A percentile compares a stretch with the other conserved stretches of the same genome.
Evolutionary conservation across 1,140 invertebrate genomes (phyloP).

Genomic region (Cydia strobilella): DNA sequence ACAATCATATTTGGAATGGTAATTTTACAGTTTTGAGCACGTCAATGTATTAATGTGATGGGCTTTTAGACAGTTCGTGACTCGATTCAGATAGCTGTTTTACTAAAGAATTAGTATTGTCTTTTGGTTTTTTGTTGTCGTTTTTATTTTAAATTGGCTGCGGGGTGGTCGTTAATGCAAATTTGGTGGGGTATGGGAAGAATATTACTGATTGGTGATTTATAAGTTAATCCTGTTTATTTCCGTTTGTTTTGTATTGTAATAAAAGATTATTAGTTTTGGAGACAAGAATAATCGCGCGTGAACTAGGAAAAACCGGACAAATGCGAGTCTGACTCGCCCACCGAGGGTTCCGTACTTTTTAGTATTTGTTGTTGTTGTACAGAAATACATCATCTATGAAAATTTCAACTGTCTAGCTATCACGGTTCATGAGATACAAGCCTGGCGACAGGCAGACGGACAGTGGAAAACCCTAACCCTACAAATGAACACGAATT

Average conservation of each 20-base stretch:
- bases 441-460: no score
- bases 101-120: slow-evolving; percentile 61
- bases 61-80: slow-evolving; percentile 67
- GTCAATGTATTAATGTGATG: slow-evolving; percentile 75
- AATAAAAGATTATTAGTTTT: neutral
- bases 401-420: no score
- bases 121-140: slow-evolving; percentile 40
- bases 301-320: no score
- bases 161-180: slow-evolving; percentile 46
- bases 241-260: slow-evolving; percentile 29
- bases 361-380: no score
- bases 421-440: no score
- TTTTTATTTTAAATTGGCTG: slow-evolving; percentile 55
- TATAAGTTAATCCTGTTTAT: slow-evolving; percentile 29
- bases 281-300: neutral
- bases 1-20: slow-evolving; percentile 65
- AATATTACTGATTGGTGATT: slow-evolving; percentile 34
- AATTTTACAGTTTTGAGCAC: slow-evolving; percentile 79
- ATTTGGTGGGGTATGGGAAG: slow-evolving; percentile 1
- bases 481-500: no score
- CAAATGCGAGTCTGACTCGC: no score
- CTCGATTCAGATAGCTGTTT: slow-evolving; percentile 52
- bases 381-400: no score
- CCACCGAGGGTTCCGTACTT: no score
- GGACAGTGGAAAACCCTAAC: no score